Conservation (phyloP, 2,888 invertebrate genomes). For the Eustalomyia histrio region DNA sequence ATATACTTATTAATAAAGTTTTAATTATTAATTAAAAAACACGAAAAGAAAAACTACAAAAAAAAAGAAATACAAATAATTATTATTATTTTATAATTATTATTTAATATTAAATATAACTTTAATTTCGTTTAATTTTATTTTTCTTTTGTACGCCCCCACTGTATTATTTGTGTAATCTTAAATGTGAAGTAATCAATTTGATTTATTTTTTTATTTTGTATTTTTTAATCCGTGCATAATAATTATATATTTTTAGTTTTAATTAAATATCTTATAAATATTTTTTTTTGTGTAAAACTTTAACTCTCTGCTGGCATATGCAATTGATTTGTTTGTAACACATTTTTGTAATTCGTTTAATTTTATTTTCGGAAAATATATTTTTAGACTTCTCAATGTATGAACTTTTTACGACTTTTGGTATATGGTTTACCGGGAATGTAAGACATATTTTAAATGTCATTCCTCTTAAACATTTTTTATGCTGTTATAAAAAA, state of each 20-base stretch:
- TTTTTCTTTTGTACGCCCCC: constrained; percentile 17
- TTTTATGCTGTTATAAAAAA: constrained; percentile 3
- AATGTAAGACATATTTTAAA: constrained; percentile 48
- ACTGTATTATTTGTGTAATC: constrained; percentile 61
- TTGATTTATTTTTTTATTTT: constrained; percentile 42
- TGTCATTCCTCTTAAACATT: constrained; percentile 25
- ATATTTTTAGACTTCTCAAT: constrained; percentile 54
- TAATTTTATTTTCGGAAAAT: constrained; percentile 55
- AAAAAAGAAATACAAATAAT: constrained; percentile 47
- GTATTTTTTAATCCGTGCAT: constrained; percentile 29
- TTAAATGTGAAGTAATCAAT: constrained; percentile 36
- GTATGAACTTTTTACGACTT: constrained; percentile 44
- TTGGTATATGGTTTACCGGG: background rate
- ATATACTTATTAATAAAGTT: constrained; percentile 66
- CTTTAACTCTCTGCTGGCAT: constrained; percentile 64
- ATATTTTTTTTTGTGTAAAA: constrained; percentile 57
- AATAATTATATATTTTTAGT: constrained; percentile 52
- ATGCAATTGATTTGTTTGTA: constrained; percentile 64
- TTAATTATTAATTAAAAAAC: constrained; percentile 34
- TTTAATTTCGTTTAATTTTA: constrained; percentile 42
- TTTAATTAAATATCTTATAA: constrained; percentile 45
- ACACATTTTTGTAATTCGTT: constrained; percentile 56
- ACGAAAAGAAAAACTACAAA: constrained; percentile 4
- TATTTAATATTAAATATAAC: constrained; percentile 68
- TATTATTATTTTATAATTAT: constrained; percentile 68